phyloP scores from a whole-genome alignment of 2,113 vertebrate species.

The Xiphorhynchus elegans region DNA sequence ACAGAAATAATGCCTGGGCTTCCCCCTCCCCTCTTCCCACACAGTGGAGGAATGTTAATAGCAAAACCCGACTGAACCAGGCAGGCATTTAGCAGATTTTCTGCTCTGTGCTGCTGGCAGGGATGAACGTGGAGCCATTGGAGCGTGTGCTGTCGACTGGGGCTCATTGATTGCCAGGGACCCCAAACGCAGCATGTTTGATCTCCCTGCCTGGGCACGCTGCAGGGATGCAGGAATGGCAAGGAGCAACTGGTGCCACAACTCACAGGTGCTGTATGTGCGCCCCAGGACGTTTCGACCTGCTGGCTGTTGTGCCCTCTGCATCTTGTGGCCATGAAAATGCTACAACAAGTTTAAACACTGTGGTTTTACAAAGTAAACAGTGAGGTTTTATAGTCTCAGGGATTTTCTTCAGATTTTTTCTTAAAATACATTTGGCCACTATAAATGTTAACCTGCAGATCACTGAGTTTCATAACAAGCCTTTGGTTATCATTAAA shows the following conservation, averaged over 20 bases:
- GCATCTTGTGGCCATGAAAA: background rate
- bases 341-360: background rate
- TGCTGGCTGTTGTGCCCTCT: background rate
- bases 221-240: background rate
- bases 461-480: background rate
- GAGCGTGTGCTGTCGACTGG: background rate
- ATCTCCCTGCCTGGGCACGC: background rate
- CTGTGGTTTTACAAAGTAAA: background rate
- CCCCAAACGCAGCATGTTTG: fast-evolving
- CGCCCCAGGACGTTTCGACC: background rate
- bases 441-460: background rate
- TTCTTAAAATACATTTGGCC: background rate
- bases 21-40: background rate
- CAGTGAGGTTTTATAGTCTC: background rate
- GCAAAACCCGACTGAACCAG: background rate
- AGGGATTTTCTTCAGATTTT: background rate
- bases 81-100: background rate
- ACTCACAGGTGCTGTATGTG: background rate
- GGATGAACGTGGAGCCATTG: background rate
- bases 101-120: background rate
- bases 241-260: background rate
- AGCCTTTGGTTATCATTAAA: background rate
- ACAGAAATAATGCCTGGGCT: background rate
- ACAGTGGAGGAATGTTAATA: background rate
- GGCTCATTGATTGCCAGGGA: background rate